Evolutionary conservation across 2,797 vertebrate genomes (phyloP).

Genomic region (Hephaestus fuliginosus): DNA sequence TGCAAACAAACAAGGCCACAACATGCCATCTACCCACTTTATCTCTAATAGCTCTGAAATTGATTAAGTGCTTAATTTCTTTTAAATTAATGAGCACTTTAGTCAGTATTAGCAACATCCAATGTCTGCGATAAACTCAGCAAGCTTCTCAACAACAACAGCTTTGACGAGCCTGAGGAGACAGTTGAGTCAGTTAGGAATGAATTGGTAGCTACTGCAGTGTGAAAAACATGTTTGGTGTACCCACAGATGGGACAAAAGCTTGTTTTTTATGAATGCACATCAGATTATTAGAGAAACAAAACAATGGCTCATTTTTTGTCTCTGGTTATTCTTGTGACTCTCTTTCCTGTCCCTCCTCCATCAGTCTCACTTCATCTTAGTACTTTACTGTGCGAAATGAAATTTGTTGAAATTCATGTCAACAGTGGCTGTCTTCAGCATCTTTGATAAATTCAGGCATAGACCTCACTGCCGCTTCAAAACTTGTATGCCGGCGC

Average conservation of each 20-base stretch:
- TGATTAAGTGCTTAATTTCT: background rate
- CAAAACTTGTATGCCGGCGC: background rate
- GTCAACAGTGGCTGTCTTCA: background rate
- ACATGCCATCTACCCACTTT: conserved; percentile 1
- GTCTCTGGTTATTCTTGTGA: background rate
- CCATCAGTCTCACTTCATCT: background rate
- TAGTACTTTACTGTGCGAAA: background rate
- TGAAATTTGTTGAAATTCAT: background rate
- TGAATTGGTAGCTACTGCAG: background rate
- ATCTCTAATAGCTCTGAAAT: background rate
- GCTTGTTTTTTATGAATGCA: background rate
- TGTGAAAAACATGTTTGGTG: background rate
- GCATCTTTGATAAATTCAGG: background rate
- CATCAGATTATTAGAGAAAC: background rate
- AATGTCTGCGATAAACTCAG: background rate
- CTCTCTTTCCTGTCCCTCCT: background rate
- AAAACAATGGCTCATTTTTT: background rate
- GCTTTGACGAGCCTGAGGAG: background rate
- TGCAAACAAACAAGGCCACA: background rate
- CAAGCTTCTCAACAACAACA: background rate
- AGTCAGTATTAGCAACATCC: background rate
- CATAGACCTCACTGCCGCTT: background rate
- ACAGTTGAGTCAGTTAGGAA: conserved; percentile 1
- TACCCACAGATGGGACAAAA: background rate
- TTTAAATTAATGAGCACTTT: conserved; percentile 16